Evolutionary conservation across 2,797 vertebrate genomes (phyloP).

Genomic region (Serranus cabrilla): DNA sequence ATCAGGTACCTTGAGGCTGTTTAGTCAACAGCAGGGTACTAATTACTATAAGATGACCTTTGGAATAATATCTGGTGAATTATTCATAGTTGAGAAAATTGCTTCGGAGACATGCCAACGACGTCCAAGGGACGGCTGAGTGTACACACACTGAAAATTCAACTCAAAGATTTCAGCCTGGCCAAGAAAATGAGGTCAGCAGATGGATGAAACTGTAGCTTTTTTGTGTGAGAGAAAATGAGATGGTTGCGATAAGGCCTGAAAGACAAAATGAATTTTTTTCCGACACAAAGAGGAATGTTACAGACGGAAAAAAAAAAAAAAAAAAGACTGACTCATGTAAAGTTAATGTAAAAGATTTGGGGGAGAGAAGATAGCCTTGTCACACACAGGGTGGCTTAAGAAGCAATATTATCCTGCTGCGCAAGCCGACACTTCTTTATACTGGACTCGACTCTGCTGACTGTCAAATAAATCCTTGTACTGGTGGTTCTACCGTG

Average conservation of each 20-base stretch:
- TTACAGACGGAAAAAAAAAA: slow-evolving; percentile 8
- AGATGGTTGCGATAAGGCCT: slow-evolving; percentile 43
- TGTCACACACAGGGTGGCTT: slow-evolving; percentile 27
- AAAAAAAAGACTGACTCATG: slow-evolving; percentile 38
- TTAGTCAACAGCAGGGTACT: slow-evolving; percentile 91
- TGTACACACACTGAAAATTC: slow-evolving; percentile 67
- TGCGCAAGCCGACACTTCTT: slow-evolving; percentile 32
- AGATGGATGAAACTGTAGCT: slow-evolving; percentile 48
- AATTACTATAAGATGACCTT: slow-evolving; percentile 93
- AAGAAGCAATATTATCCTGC: slow-evolving; percentile 42
- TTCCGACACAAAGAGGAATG: slow-evolving; percentile 25
- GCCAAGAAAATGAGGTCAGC: slow-evolving; percentile 71
- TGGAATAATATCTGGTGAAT: slow-evolving; percentile 91
- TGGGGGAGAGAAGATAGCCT: slow-evolving; percentile 21
- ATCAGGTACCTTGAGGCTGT: slow-evolving; percentile 91
- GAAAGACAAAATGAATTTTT: slow-evolving; percentile 34
- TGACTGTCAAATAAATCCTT: slow-evolving; percentile 35
- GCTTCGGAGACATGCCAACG: slow-evolving; percentile 84
- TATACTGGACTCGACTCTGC: slow-evolving; percentile 22
- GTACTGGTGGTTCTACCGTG: not conserved
- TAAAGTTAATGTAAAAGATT: slow-evolving; percentile 44
- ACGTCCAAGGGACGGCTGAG: slow-evolving; percentile 75
- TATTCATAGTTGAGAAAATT: slow-evolving; percentile 89
- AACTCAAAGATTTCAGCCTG: slow-evolving; percentile 62
- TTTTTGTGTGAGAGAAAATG: slow-evolving; percentile 36